phyloP scores from a whole-genome alignment of 2,888 invertebrate species.

The Calliphora vomitoria region DNA sequence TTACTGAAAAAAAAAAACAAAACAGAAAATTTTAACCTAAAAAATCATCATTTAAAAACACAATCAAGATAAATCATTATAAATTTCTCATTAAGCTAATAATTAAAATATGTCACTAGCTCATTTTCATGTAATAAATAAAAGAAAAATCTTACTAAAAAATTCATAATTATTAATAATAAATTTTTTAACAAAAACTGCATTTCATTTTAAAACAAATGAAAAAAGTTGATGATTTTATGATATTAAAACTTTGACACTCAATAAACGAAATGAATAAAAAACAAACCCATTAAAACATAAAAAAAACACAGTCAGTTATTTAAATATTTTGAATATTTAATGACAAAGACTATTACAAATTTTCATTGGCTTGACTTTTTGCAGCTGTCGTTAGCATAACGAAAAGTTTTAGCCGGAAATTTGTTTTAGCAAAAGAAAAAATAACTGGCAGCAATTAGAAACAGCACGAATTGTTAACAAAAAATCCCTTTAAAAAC shows the following conservation, averaged over 20 bases:
- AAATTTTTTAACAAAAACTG: slow-evolving; percentile 47
- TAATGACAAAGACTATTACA: slow-evolving; percentile 44
- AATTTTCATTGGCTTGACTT: slow-evolving; percentile 72
- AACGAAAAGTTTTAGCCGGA: slow-evolving; percentile 73
- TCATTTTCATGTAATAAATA: slow-evolving; percentile 51
- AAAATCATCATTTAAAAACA: slow-evolving; percentile 28
- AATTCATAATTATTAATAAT: slow-evolving; percentile 26
- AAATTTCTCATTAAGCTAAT: slow-evolving; percentile 51
- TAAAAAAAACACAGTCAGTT: slow-evolving; percentile 67
- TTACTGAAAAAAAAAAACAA: slow-evolving; percentile 12
- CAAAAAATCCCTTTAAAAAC: slow-evolving; percentile 15
- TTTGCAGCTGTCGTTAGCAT: slow-evolving; percentile 30
- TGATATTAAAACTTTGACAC: slow-evolving; percentile 84
- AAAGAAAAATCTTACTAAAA: slow-evolving; percentile 38
- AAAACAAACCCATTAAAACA: slow-evolving; percentile 61
- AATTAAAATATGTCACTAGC: slow-evolving; percentile 27
- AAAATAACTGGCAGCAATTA: slow-evolving; percentile 68
- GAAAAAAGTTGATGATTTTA: slow-evolving; percentile 81
- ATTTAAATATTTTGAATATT: slow-evolving; percentile 43
- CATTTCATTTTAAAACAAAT: slow-evolving; percentile 52
- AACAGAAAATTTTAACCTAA: not conserved
- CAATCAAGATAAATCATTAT: slow-evolving; percentile 42
- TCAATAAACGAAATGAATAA: slow-evolving; percentile 74
- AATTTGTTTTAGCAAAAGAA: slow-evolving; percentile 70
- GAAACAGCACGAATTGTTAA: not conserved